These are phyloP conservation scores for Pavo muticus DNA, from an alignment of 2,113 vertebrate species.

Conservation along the genomic window DNA sequence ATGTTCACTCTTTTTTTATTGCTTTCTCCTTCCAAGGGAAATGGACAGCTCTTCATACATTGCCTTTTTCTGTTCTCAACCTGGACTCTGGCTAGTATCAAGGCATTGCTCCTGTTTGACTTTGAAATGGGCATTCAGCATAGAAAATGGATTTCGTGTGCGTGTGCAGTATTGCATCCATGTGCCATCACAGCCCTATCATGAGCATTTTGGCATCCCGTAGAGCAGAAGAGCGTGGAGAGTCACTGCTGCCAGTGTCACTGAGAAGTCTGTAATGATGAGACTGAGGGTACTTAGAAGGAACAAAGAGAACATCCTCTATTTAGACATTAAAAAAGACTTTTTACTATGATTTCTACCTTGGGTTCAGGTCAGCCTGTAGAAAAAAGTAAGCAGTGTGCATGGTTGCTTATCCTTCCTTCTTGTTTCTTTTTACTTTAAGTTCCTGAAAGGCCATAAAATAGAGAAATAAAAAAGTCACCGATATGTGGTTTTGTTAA, in stretches of 20 bases:
- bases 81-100: accelerated
- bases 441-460: slow-evolving; percentile 73
- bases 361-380: slow-evolving; percentile 67
- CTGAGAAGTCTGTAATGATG: neutral
- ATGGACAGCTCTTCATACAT: neutral
- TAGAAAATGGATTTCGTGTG: neutral
- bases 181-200: neutral
- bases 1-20: neutral
- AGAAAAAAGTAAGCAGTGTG: slow-evolving; percentile 42
- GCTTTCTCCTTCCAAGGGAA: neutral
- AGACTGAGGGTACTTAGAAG: neutral
- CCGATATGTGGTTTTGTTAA: slow-evolving; percentile 74
- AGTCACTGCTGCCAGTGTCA: accelerated
- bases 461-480: slow-evolving; percentile 79
- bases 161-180: accelerated
- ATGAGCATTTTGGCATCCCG: neutral
- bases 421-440: slow-evolving; percentile 73
- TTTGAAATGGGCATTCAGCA: neutral
- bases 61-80: neutral
- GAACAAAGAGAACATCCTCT: slow-evolving; percentile 35
- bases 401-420: slow-evolving; percentile 60
- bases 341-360: slow-evolving; percentile 75
- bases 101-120: neutral
- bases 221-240: neutral
- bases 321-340: slow-evolving; percentile 70